Evolutionary conservation across 2,888 invertebrate genomes (phyloP), one percentile per base, ranked within the genome.

Genomic region (Melitaea athalia): DNA sequence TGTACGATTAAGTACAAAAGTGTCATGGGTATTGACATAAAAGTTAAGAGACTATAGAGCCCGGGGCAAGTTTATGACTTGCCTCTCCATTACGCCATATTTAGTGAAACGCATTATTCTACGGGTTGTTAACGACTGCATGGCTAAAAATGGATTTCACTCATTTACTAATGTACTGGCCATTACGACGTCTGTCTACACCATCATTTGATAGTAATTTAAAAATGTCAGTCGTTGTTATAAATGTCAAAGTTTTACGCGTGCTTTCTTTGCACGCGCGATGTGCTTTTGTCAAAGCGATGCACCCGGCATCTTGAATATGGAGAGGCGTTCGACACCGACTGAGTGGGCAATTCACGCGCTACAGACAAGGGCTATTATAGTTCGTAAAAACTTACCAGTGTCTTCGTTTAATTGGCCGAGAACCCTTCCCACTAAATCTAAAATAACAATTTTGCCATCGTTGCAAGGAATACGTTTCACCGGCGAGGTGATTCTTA

Each of bases 391-490:
- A 85, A 82, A 77, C 78, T 81, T 52, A 50, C 81, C 82, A 82
- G 84, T 86, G 87, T 85, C 87, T 86, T 85, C 83, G 79, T 79
- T 78, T 87, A 87, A 88, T 89, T 88, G 85, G 84, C 82, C 82
- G 81, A 79, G 81, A 84, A 81, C 82, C 79, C 81, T 81, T 57
- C 42, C 57, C 12, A 81, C 62, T 71, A 53, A 66, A 47, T 67
- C 67, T 72, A 72, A 75, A 73, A 72, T 74, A 74, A 74, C 64
- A 59, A 67, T 69, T 64, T 61, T 57, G 67, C 55, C 43, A 59
- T 59, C 67, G 55, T 47, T 64, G 59, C 55, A 42, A 38, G 11
- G 57, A 57, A 38, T 17, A 57, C 15, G 57, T 12, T 57, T 57
- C 10, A 15, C 42, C 42, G 15, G 42, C 42, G 57, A 57, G 12